phyloP scores from a whole-genome alignment of 2,888 invertebrate species.

The Meteorus cinctellus region DNA sequence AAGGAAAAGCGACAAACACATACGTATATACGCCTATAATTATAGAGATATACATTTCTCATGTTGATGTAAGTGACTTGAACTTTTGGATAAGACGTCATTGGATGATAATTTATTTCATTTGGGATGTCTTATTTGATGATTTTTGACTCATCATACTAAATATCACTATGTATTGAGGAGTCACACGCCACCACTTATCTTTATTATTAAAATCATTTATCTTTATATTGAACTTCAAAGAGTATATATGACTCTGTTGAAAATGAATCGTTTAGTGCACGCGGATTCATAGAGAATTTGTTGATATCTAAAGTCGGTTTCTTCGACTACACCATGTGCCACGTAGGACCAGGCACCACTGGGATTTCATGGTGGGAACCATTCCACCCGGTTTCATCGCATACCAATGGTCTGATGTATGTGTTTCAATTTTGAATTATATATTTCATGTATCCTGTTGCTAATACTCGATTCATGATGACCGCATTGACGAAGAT shows the following conservation, averaged over 20 bases:
- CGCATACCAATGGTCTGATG: slow-evolving; percentile 58
- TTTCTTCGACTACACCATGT: slow-evolving; percentile 57
- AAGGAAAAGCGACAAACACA: neutral
- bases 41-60: neutral
- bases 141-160: neutral
- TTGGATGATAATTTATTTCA: neutral
- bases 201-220: neutral
- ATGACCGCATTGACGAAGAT: neutral
- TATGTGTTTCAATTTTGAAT: slow-evolving; percentile 12
- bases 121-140: neutral
- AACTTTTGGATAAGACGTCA: slow-evolving; percentile 20
- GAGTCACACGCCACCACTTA: neutral
- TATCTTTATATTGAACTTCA: neutral
- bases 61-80: slow-evolving; percentile 22
- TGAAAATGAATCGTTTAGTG: neutral
- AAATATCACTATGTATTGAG: neutral
- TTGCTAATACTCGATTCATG: slow-evolving; percentile 4
- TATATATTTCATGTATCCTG: slow-evolving; percentile 9
- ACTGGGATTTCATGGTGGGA: slow-evolving; percentile 58
- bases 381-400: slow-evolving; percentile 62
- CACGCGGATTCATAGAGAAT: neutral
- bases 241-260: neutral
- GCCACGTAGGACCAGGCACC: slow-evolving; percentile 65
- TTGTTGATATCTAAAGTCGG: slow-evolving; percentile 48
- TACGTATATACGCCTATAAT: neutral